Percentiles rank a stretch among this genome's conserved stretches.
Evolutionary conservation across 37 sponge, comb jelly and placozoan species (phyloP).

Genomic region (Crambe crambe): DNA sequence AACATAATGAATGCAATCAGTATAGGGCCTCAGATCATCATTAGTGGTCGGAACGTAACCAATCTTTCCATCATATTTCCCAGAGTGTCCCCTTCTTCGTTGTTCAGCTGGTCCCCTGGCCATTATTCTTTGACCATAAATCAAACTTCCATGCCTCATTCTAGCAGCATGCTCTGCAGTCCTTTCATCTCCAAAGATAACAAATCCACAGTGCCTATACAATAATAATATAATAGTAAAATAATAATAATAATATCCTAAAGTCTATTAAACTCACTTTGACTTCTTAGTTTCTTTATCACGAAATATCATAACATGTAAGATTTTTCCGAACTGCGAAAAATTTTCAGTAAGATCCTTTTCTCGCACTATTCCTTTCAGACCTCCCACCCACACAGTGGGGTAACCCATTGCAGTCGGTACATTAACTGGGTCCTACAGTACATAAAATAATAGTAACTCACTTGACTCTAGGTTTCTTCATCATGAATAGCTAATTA

Average conservation of each 20-base stretch:
- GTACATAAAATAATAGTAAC: too few species aligned
- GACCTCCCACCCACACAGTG: background rate
- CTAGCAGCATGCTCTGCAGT: background rate
- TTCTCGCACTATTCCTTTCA: slow-evolving; percentile 8
- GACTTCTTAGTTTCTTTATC: background rate
- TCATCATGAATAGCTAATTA: too few species aligned
- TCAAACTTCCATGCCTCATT: background rate
- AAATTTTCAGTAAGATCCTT: background rate
- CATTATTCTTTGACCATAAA: background rate
- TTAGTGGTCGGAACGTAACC: background rate
- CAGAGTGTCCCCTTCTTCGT: background rate
- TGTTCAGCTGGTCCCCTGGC: slow-evolving; percentile 7
- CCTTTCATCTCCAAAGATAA: background rate
- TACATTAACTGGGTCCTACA: too few species aligned
- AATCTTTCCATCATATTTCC: background rate
- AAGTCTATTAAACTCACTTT: background rate
- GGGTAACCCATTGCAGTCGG: background rate
- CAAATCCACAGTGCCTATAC: background rate
- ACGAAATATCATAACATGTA: background rate
- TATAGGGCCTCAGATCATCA: background rate
- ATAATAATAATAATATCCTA: background rate
- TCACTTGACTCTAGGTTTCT: too few species aligned
- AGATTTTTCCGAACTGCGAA: background rate
- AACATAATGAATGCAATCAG: background rate
- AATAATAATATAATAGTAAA: background rate